phyloP scores from a whole-genome alignment of 2,113 vertebrate genomes.

The Chaetops frenatus region DNA sequence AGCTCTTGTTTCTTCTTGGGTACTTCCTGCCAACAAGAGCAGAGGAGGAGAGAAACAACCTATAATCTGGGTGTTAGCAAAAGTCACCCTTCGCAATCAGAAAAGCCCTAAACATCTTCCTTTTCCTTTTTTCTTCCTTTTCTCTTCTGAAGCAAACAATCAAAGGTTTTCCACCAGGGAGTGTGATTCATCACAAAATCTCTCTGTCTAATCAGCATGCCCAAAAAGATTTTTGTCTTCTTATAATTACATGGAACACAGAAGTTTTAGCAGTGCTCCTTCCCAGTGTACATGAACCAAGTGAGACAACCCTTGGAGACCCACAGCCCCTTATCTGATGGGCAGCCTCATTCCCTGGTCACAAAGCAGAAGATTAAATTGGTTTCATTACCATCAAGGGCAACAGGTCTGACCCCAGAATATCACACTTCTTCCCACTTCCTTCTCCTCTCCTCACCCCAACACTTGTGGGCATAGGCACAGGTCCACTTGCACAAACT shows the following conservation, averaged over 20 bases:
- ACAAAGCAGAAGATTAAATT: not conserved
- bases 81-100: not conserved
- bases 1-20: not conserved
- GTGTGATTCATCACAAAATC: not conserved
- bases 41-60: not conserved
- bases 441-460: not conserved
- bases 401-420: not conserved
- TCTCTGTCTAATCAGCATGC: not conserved
- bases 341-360: not conserved
- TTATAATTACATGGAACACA: not conserved
- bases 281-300: not conserved
- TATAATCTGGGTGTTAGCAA: not conserved
- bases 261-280: not conserved
- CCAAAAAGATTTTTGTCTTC: not conserved
- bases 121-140: not conserved
- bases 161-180: not conserved
- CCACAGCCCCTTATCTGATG: not conserved
- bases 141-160: not conserved
- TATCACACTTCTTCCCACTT: not conserved
- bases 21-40: not conserved
- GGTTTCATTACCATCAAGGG: not conserved
- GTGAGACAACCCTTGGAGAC: not conserved
- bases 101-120: not conserved
- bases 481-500: fast-evolving
- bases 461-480: not conserved